phyloP scores from a whole-genome alignment of 2,797 vertebrate genomes.

The Balearica regulorum region DNA sequence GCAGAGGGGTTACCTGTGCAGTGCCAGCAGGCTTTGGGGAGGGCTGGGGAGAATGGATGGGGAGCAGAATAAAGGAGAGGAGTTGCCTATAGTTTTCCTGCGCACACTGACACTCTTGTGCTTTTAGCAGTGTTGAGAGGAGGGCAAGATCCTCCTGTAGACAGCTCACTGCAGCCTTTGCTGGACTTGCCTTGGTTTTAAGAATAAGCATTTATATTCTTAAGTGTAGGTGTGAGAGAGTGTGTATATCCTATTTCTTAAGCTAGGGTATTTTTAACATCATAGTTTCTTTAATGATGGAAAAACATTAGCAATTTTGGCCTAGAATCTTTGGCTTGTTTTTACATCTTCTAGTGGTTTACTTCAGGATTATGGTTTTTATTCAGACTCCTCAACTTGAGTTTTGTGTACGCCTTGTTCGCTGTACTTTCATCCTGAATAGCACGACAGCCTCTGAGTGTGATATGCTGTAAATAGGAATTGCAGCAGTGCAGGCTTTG shows the following conservation, averaged over 20 bases:
- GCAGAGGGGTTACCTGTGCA: not conserved
- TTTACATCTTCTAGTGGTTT: not conserved
- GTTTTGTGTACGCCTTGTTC: not conserved
- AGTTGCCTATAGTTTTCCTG: accelerated
- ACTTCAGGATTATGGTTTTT: not conserved
- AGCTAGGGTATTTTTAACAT: not conserved
- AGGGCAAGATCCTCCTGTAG: not conserved
- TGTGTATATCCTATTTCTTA: not conserved
- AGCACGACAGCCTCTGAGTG: not conserved
- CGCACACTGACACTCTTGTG: accelerated
- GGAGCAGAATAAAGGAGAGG: not conserved
- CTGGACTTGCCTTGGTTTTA: not conserved
- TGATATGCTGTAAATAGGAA: not conserved
- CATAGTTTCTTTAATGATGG: not conserved
- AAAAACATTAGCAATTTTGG: accelerated
- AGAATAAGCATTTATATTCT: not conserved
- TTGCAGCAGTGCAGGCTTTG: not conserved
- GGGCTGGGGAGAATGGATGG: not conserved
- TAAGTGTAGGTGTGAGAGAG: not conserved
- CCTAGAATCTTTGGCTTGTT: not conserved
- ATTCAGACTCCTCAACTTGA: not conserved
- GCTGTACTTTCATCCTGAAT: not conserved
- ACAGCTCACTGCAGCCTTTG: not conserved
- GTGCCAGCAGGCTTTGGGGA: not conserved
- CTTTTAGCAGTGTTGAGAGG: not conserved